Evolutionary conservation across 2,113 vertebrate genomes (phyloP), one percentile per base, ranked within the genome.

Genomic region (Herpetotheres cachinnans): DNA sequence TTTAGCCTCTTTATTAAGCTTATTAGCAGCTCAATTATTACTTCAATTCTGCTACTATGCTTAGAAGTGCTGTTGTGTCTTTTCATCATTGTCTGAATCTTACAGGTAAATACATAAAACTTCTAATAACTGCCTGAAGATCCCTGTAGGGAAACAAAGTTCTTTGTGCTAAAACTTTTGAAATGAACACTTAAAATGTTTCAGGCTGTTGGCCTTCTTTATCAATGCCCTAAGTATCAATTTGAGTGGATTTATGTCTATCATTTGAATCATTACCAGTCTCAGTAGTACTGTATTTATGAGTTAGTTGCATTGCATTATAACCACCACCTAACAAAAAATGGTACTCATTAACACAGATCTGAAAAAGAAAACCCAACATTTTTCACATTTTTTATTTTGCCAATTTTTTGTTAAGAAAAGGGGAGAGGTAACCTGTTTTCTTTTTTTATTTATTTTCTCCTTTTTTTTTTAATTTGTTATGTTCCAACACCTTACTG

Each of bases 171-270:
- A 89, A 71, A 73, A 89, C 32, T 91, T 96, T 80, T 49, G 34
- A 85, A 81, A 89, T 50, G 13, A 95, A 76, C 56, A 40, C 29
- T 94, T 90, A 24, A 90, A 89, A 82, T 46, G 22, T 96, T 96
- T 97, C 10, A 3, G 92, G 56, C 46, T 94, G 38, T 44, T 89
- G 32, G 59, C 13, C 21, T 25, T 93, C 52, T 94, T 69, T 87
- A 74, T 82, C 67, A 58, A 46, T 86, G 82, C 46, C n/a, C 34
- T 63, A 81, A 93, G 30, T 70, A 95, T 95, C 38, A 88, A 38
- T 96, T 76, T 88, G 18, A 96, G 69, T 84, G 67, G 38, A 83
- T 76, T 90, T 87, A 61, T 93, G 17, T 32, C 42, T 63, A 50
- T 67, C 19, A 77, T 81, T 70, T 95, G 81, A 86, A 49, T 66